Conservation (phyloP, 2,797 vertebrate genomes). For the Sebastes iracundus region DNA sequence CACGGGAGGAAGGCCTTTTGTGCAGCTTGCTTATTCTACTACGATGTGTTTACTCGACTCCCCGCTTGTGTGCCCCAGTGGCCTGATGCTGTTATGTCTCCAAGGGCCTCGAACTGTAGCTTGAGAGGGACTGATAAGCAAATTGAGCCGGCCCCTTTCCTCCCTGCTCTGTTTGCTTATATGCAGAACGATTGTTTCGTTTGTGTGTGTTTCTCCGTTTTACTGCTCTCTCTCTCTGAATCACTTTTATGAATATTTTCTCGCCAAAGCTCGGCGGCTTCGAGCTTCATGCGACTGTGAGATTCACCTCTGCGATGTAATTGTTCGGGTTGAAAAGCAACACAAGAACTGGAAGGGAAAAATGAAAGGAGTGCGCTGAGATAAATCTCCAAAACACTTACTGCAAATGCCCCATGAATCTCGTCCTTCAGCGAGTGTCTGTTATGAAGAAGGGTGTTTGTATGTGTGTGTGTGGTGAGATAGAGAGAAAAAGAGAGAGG, state of each 20-base stretch:
- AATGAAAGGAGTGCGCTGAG: slow-evolving; percentile 13
- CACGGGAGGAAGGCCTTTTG: slow-evolving; percentile 65
- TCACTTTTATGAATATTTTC: slow-evolving; percentile 16
- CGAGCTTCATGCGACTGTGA: background rate
- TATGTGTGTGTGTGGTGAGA: slow-evolving; percentile 15
- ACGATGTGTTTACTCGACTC: slow-evolving; percentile 69
- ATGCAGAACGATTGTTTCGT: slow-evolving; percentile 34
- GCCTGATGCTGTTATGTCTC: slow-evolving; percentile 69
- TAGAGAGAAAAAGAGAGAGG: slow-evolving; percentile 11
- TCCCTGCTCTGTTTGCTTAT: slow-evolving; percentile 4
- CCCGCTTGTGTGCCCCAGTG: slow-evolving; percentile 50
- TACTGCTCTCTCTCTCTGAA: background rate
- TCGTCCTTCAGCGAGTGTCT: slow-evolving; percentile 1
- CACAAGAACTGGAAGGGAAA: background rate
- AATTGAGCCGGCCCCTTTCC: slow-evolving; percentile 25
- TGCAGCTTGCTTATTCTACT: slow-evolving; percentile 64
- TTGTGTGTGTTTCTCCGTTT: slow-evolving; percentile 2
- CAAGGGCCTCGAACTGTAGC: slow-evolving; percentile 49
- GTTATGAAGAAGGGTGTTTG: background rate
- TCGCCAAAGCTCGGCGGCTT: background rate
- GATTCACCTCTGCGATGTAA: slow-evolving; percentile 25
- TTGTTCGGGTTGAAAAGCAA: slow-evolving; percentile 47
- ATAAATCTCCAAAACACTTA: slow-evolving; percentile 39
- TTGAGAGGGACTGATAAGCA: slow-evolving; percentile 63
- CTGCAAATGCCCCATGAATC: slow-evolving; percentile 43